Conservation (phyloP, 2,888 invertebrate species). For the Dastarcus helophoroides region DNA sequence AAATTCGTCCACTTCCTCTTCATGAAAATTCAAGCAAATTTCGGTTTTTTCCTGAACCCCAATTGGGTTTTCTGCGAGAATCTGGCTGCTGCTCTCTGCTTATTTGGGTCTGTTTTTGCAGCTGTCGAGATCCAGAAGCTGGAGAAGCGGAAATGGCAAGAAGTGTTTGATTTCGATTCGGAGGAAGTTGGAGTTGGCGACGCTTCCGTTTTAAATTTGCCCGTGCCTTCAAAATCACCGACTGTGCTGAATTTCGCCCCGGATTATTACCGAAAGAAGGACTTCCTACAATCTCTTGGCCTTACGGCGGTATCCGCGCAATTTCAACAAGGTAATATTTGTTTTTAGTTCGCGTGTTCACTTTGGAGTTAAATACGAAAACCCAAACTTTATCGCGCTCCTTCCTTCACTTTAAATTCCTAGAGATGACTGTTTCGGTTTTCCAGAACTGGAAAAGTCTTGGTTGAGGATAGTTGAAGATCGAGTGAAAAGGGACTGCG, state of each 20-base stretch:
- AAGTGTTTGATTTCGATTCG: constrained; percentile 25
- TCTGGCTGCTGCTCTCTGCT: too few species aligned
- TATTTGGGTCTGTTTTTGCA: constrained; percentile 28
- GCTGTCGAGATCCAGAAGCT: constrained; percentile 49
- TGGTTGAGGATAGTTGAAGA: constrained; percentile 56
- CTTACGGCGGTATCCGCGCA: constrained; percentile 42
- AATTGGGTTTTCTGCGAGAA: too few species aligned
- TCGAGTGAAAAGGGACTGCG: constrained; percentile 44
- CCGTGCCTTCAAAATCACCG: constrained; percentile 41
- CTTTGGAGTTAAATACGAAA: too few species aligned
- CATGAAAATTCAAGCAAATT: too few species aligned
- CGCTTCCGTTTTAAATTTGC: constrained; percentile 34
- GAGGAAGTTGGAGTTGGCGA: constrained; percentile 28
- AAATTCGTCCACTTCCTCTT: too few species aligned
- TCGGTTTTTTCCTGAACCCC: too few species aligned
- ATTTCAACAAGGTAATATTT: neutral
- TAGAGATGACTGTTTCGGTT: too few species aligned
- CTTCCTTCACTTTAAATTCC: too few species aligned
- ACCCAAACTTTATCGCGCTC: too few species aligned
- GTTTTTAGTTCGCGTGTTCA: neutral
- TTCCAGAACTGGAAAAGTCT: constrained; percentile 42
- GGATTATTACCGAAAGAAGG: constrained; percentile 45
- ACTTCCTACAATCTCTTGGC: constrained; percentile 47
- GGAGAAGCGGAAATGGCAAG: constrained; percentile 42
- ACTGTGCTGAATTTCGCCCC: constrained; percentile 37